Percentiles rank a stretch among this genome's conserved stretches.
These are phyloP conservation scores for Tholera decimalis DNA, from an alignment of 2,888 invertebrate species.

Conservation along the genomic window DNA sequence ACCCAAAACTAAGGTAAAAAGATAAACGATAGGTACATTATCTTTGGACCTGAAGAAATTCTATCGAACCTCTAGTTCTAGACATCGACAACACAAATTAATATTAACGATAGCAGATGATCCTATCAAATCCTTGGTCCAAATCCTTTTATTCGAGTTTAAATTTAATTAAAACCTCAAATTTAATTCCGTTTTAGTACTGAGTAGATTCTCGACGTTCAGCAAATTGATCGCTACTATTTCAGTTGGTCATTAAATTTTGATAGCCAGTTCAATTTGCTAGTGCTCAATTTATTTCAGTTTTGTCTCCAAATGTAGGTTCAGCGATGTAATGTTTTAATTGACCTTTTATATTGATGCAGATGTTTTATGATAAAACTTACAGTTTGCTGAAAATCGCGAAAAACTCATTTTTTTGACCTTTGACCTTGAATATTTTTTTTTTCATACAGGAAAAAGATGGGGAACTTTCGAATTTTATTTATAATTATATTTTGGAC, in stretches of 20 bases:
- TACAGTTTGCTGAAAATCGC: too few species aligned
- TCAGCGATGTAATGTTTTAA: conserved; percentile 9
- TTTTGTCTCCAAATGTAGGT: conserved; percentile 27
- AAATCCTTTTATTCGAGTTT: conserved; percentile 65
- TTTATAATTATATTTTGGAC: too few species aligned
- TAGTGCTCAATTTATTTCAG: conserved; percentile 35
- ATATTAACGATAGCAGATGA: conserved; percentile 67
- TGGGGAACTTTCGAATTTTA: too few species aligned
- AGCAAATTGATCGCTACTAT: conserved; percentile 66
- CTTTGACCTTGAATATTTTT: too few species aligned
- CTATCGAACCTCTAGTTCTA: conserved; percentile 42
- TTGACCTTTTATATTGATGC: neutral
- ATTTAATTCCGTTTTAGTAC: conserved; percentile 71
- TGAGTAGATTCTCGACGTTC: conserved; percentile 61
- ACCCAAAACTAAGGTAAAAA: conserved; percentile 28
- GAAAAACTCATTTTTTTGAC: too few species aligned
- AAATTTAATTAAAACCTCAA: conserved; percentile 78
- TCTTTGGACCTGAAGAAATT: conserved; percentile 30
- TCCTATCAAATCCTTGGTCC: conserved; percentile 64
- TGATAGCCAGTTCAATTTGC: conserved; percentile 60
- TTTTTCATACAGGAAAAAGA: too few species aligned
- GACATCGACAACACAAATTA: conserved; percentile 63
- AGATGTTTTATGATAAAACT: too few species aligned
- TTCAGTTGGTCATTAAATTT: conserved; percentile 63
- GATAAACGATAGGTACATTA: conserved; percentile 39